Conservation (phyloP, 2,888 invertebrate species). For the Morpho achilles region DNA sequence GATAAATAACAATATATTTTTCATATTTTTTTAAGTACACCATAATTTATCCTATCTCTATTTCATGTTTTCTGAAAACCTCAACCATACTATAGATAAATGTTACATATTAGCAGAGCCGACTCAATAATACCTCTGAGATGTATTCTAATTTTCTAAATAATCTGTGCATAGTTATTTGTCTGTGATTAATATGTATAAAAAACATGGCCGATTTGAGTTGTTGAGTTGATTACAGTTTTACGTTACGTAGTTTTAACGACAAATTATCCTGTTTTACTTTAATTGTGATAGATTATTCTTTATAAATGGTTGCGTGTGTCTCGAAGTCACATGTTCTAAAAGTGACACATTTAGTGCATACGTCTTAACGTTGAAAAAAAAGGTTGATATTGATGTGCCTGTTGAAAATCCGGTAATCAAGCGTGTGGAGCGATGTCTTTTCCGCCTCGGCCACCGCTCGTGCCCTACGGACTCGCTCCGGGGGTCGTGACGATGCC, state of each 20-base stretch:
- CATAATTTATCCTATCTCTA: too few species aligned
- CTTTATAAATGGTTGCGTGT: too few species aligned
- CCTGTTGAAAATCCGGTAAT: slow-evolving; percentile 21
- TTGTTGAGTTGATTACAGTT: slow-evolving; percentile 9
- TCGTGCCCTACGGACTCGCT: slow-evolving; percentile 86
- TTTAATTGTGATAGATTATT: too few species aligned
- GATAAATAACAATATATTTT: too few species aligned
- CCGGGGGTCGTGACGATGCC: slow-evolving; percentile 87
- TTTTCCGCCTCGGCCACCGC: slow-evolving; percentile 91
- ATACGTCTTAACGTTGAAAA: slow-evolving; percentile 29
- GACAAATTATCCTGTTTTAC: too few species aligned
- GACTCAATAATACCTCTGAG: too few species aligned
- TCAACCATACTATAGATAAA: too few species aligned
- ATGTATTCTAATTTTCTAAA: neutral
- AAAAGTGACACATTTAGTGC: slow-evolving; percentile 10
- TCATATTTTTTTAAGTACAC: too few species aligned
- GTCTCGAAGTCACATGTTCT: too few species aligned
- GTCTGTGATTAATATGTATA: slow-evolving; percentile 1
- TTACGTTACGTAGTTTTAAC: too few species aligned
- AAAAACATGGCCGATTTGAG: slow-evolving; percentile 34
- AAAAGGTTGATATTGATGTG: slow-evolving; percentile 30
- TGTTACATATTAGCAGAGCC: too few species aligned
- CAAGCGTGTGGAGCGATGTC: slow-evolving; percentile 81
- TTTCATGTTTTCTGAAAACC: too few species aligned
- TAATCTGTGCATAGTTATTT: neutral